A percentile compares a stretch with the other conserved stretches of the same genome.
Conservation (phyloP, 2,888 invertebrate species). For the Andrena marginata region DNA sequence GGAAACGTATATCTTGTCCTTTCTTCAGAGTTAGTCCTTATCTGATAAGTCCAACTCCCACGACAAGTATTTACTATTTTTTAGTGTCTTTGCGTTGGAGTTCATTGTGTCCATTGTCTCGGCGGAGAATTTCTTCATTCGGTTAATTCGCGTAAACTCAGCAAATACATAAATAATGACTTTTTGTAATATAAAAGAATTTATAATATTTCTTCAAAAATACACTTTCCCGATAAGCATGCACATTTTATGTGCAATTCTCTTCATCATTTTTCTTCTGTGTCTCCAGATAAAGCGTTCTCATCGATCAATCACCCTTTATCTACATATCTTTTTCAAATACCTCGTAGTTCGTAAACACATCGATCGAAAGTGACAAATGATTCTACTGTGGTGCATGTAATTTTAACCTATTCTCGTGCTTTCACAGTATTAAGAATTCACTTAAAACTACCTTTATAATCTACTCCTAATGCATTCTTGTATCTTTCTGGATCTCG, state of each 20-base stretch:
- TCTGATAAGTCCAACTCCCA: not conserved
- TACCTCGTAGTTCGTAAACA: not conserved
- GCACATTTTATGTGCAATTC: not conserved
- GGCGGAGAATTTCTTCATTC: no score
- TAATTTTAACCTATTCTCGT: not conserved
- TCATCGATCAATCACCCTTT: not conserved
- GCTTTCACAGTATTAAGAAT: not conserved
- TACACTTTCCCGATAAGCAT: not conserved
- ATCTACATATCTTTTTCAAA: not conserved
- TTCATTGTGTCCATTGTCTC: no score
- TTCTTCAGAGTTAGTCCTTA: not conserved
- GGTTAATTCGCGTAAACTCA: no score
- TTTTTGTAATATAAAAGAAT: not conserved
- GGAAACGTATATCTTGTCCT: not conserved
- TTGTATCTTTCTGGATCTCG: no score
- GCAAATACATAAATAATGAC: not conserved
- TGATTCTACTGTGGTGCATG: not conserved
- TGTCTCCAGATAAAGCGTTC: not conserved
- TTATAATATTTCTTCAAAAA: not conserved
- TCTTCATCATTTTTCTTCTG: not conserved
- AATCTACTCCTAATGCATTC: no score
- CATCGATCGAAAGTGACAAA: constrained; percentile 1
- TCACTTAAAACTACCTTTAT: no score
- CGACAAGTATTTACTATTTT: not conserved
- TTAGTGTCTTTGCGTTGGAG: not conserved